Conservation (phyloP, 2,888 invertebrate species). For the Hyalella azteca region DNA sequence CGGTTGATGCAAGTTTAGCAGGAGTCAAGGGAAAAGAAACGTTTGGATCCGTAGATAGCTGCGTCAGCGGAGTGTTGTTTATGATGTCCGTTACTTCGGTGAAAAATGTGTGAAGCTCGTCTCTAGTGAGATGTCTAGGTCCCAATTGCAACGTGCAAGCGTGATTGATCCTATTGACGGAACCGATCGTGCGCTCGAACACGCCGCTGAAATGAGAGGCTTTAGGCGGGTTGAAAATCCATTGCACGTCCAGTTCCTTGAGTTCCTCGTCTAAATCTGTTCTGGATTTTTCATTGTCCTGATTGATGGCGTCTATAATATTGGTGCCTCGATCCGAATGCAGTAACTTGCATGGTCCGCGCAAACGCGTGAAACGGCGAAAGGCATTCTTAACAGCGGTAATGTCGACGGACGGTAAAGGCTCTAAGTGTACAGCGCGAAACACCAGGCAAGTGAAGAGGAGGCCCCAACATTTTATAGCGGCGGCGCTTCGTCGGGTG, state of each 20-base stretch:
- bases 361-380: not conserved
- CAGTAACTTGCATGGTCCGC: not conserved
- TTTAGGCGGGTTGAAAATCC: too few relatives aligned
- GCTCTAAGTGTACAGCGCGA: constrained; percentile 13
- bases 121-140: too few relatives aligned
- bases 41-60: not conserved
- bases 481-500: not conserved
- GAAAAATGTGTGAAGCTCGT: too few relatives aligned
- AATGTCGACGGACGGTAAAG: not conserved
- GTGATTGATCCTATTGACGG: too few relatives aligned
- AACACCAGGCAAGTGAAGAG: not conserved
- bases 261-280: not conserved
- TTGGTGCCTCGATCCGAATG: constrained; percentile 27
- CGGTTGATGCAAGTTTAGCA: not conserved
- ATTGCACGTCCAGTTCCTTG: not conserved
- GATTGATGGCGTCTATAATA: constrained; percentile 9
- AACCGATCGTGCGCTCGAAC: too few relatives aligned
- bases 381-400: constrained; percentile 14
- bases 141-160: too few relatives aligned
- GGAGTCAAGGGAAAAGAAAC: not conserved
- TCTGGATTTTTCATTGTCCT: not conserved
- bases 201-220: too few relatives aligned
- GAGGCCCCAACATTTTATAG: constrained; percentile 3
- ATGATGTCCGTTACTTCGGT: not conserved
- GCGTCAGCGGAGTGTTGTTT: not conserved